These are phyloP conservation scores for Acleris sparsana DNA, from an alignment of 2,888 invertebrate species.

Conservation along the genomic window DNA sequence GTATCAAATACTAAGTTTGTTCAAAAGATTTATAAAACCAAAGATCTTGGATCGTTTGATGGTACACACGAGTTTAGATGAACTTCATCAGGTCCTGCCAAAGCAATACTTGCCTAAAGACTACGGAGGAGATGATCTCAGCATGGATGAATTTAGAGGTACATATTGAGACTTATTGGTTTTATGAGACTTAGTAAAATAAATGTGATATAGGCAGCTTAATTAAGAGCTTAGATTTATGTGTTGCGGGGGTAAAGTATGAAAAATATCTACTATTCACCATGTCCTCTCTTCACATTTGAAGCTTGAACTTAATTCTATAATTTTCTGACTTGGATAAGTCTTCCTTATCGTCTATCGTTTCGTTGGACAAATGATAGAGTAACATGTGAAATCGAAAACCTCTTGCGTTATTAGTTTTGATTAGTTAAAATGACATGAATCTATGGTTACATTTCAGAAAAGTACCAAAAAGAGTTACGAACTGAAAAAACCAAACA, in stretches of 20 bases:
- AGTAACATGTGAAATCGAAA: too few relatives aligned
- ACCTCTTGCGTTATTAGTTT: neutral
- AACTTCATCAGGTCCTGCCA: slow-evolving; percentile 59
- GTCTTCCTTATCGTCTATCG: too few relatives aligned
- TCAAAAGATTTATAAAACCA: slow-evolving; percentile 67
- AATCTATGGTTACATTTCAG: slow-evolving; percentile 50
- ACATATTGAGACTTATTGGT: slow-evolving; percentile 7
- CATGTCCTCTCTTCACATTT: too few relatives aligned
- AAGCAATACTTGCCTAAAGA: slow-evolving; percentile 64
- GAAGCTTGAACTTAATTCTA: too few relatives aligned
- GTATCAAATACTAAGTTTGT: slow-evolving; percentile 58
- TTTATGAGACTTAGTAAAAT: neutral
- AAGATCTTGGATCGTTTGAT: slow-evolving; percentile 68
- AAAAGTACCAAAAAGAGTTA: slow-evolving; percentile 60
- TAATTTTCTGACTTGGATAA: too few relatives aligned
- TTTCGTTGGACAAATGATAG: too few relatives aligned
- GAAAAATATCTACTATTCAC: too few relatives aligned
- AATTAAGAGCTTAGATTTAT: too few relatives aligned
- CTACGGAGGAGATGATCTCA: slow-evolving; percentile 62
- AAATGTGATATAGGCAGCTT: too few relatives aligned
- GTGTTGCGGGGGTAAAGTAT: too few relatives aligned
- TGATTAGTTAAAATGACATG: neutral
- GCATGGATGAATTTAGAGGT: slow-evolving; percentile 66
- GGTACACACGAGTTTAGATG: slow-evolving; percentile 58
- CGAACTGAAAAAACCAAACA: slow-evolving; percentile 57